These are phyloP conservation scores for Bos javanicus DNA, from an alignment of 2,113 vertebrate species.

Conservation along the genomic window DNA sequence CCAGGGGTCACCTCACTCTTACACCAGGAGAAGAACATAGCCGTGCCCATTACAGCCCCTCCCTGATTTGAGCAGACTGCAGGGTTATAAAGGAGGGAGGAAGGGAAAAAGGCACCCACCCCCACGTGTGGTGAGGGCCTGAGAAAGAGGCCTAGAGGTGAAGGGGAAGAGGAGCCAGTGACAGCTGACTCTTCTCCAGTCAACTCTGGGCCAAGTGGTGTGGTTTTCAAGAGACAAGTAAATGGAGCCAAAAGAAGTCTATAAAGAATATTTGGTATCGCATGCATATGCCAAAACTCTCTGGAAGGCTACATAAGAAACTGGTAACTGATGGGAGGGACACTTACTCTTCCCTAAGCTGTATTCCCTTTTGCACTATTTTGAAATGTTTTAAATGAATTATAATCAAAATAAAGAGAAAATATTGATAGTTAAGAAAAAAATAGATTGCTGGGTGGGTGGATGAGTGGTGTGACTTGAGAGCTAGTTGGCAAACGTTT, in stretches of 20 bases:
- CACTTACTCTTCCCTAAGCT: constrained; percentile 15
- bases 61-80: neutral
- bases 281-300: neutral
- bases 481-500: neutral
- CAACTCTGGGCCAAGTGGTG: neutral
- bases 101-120: neutral
- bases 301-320: neutral
- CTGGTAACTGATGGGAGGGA: neutral
- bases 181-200: constrained; percentile 7
- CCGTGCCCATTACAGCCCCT: neutral
- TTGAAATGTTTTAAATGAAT: constrained; percentile 43
- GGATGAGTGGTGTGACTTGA: neutral
- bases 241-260: neutral
- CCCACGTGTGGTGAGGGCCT: neutral
- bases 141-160: neutral
- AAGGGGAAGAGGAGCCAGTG: neutral
- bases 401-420: constrained; percentile 50
- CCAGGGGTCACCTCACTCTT: neutral
- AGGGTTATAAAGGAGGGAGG: neutral
- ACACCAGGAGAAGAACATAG: neutral
- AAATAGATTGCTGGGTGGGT: neutral
- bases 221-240: constrained; percentile 8
- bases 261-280: neutral
- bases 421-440: constrained; percentile 10
- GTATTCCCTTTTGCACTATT: constrained; percentile 1